Percentiles rank a stretch among this genome's conserved stretches.
These are phyloP conservation scores for Drosophila greeni DNA, from an alignment of 2,888 invertebrate genomes.

Conservation along the genomic window DNA sequence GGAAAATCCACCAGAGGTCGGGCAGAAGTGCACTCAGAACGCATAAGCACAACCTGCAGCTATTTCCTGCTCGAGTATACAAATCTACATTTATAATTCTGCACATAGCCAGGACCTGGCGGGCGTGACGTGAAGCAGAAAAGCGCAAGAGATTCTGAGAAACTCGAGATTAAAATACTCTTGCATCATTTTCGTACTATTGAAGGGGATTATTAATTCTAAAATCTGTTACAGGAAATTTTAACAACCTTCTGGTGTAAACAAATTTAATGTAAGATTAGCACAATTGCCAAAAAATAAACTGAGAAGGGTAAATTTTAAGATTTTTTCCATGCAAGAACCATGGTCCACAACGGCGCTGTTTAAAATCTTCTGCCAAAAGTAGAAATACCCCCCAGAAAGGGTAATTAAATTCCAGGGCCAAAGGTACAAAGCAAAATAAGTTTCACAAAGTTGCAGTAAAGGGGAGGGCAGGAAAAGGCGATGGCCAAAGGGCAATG, in stretches of 20 bases:
- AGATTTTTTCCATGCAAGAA: no score
- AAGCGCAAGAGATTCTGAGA: neutral
- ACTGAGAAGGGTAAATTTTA: neutral
- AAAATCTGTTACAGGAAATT: neutral
- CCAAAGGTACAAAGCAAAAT: constrained; percentile 14
- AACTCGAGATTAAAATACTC: constrained; percentile 11
- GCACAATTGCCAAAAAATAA: no score
- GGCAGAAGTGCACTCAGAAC: constrained; percentile 29
- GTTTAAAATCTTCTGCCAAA: neutral
- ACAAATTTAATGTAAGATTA: no score
- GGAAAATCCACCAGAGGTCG: neutral
- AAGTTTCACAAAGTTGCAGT: constrained; percentile 5
- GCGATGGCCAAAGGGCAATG: constrained; percentile 1
- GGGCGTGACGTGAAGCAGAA: constrained; percentile 20
- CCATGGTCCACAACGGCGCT: neutral
- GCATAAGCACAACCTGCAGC: constrained; percentile 49
- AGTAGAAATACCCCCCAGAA: neutral
- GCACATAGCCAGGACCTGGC: constrained; percentile 38
- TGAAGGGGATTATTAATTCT: no score
- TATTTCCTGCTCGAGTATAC: constrained; percentile 54
- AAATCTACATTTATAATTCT: constrained; percentile 62
- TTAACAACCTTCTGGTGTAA: neutral
- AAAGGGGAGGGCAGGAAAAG: neutral
- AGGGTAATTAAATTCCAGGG: constrained; percentile 13
- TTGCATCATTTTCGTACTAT: neutral